These are phyloP conservation scores for Eretmocerus hayati DNA, from an alignment of 2,888 invertebrate genomes.

Conservation along the genomic window DNA sequence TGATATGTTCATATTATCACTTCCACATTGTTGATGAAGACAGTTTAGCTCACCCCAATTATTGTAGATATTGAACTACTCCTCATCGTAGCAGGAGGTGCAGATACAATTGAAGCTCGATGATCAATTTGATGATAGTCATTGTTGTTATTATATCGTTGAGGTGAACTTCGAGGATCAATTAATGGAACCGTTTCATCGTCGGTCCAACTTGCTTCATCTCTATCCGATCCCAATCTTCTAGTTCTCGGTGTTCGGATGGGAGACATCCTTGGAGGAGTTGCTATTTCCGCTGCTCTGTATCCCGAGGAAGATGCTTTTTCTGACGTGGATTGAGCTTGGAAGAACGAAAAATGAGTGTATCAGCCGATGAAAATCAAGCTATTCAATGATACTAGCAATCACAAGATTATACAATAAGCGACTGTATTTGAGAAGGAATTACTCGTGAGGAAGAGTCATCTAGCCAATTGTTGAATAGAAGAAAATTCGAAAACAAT, in stretches of 20 bases:
- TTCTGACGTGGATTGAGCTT: slow-evolving; percentile 24
- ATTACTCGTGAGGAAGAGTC: no score
- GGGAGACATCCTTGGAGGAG: slow-evolving; percentile 14
- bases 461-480: no score
- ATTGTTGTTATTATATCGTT: slow-evolving; percentile 18
- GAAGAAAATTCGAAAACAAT: no score
- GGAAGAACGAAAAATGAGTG: no score
- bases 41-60: slow-evolving; percentile 29
- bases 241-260: slow-evolving; percentile 19
- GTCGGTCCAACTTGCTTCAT: slow-evolving; percentile 27
- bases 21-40: no score
- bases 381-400: neutral
- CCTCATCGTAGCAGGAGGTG: slow-evolving; percentile 31
- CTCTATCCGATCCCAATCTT: slow-evolving; percentile 26
- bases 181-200: slow-evolving; percentile 23
- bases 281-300: slow-evolving; percentile 8
- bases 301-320: slow-evolving; percentile 12
- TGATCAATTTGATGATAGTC: slow-evolving; percentile 25
- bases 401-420: slow-evolving; percentile 29
- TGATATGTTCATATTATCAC: no score
- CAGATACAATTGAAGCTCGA: slow-evolving; percentile 36
- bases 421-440: no score
- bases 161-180: slow-evolving; percentile 18
- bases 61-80: slow-evolving; percentile 37
- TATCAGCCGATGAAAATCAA: neutral